Conservation (phyloP, 2,888 invertebrate genomes). For the Sylvicola cinctus region DNA sequence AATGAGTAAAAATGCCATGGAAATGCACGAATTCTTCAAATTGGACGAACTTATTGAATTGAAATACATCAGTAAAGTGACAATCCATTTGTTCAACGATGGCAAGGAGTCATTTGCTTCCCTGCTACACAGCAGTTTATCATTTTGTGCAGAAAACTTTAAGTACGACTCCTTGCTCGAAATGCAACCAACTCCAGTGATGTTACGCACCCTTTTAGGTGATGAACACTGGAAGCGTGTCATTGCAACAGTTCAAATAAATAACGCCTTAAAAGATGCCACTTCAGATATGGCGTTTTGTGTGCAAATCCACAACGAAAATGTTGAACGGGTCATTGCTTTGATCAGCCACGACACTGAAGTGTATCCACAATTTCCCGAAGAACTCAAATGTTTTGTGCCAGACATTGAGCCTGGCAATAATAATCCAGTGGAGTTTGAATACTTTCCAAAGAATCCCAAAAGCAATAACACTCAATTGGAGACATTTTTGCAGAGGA, state of each 20-base stretch:
- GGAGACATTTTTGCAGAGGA: conserved; percentile 28
- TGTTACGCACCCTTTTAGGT: conserved; percentile 34
- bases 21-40: not conserved
- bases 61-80: conserved; percentile 15
- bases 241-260: conserved; percentile 18
- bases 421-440: conserved; percentile 27
- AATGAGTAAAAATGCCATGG: conserved; percentile 1
- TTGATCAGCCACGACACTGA: conserved; percentile 36
- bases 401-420: conserved; percentile 15
- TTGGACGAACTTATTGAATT: not conserved
- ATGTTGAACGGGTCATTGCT: conserved; percentile 36
- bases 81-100: not conserved
- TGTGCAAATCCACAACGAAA: conserved; percentile 42
- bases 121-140: conserved; percentile 25
- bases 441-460: conserved; percentile 53
- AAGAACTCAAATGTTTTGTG: conserved; percentile 36
- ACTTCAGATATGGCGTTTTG: conserved; percentile 14
- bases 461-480: conserved; percentile 36
- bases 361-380: conserved; percentile 40
- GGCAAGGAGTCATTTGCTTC: conserved; percentile 12
- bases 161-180: conserved; percentile 31
- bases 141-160: conserved; percentile 30
- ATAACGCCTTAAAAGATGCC: conserved; percentile 3
- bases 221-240: conserved; percentile 40
- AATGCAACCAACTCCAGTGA: conserved; percentile 33